Evolutionary conservation across 2,888 invertebrate genomes (phyloP), one percentile per base, ranked within the genome.

Genomic region (Agriopis marginaria): DNA sequence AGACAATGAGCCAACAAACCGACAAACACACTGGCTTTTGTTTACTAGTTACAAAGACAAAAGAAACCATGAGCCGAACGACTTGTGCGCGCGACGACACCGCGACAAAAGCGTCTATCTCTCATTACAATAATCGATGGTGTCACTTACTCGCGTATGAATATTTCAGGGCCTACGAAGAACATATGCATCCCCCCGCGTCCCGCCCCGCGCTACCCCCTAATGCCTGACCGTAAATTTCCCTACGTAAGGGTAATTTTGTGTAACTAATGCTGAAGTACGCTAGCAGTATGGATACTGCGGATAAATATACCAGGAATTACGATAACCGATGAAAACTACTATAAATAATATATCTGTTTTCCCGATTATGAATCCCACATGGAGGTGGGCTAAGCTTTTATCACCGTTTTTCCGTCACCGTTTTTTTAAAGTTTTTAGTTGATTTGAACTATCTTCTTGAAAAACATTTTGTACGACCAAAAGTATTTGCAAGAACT

Each of bases 111-210:
- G 63, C 79, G 75, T 74, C 78, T 75, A 72, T 75, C 79, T 75
- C 78, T 78, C 85, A 84, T 86, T 85, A 87, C 82, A 84, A 86
- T 86, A 87, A 87, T 86, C 87, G 86, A 87, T 85, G 87, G 79
- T 82, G 80, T 87, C 86, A 85, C 87, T 87, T 86, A 86, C 82
- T 75, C 74, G 76, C 82, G 82, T 84, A 87, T 87, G 86, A 87
- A 87, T 87, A 87, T 87, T 86, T 87, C 81, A 87, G 58, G 39
- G 68, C 68, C 62, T 61, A 72, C 70, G 40, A 53, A 58, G 63
- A 65, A 66, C 69, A 69, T 71, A 71, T 68, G 62, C 75, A 76
- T 4, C 65, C 70, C 70, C 23, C 9, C 56, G 2, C 62, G 23
- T 64, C 74, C 59, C 62, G 47, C 59, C 39, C 67, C 68, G 63